phyloP scores from a whole-genome alignment of 2,888 invertebrate species.

The Petrolisthes manimaculis region DNA sequence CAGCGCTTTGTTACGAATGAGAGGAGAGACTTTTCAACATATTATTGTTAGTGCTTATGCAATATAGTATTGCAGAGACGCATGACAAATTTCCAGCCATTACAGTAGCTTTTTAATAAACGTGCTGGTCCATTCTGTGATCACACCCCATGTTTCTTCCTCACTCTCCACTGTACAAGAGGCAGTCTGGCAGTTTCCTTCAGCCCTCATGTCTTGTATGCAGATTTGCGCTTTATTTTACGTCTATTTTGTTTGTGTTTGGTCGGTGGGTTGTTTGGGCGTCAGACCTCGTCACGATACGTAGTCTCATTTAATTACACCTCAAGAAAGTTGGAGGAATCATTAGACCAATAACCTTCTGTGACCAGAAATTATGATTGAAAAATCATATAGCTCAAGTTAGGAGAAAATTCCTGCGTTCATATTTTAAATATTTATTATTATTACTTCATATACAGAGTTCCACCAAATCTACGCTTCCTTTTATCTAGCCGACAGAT shows the following conservation, averaged over 20 bases:
- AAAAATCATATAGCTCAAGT: too few species aligned
- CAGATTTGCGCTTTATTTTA: constrained; percentile 51
- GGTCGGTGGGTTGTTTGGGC: constrained; percentile 46
- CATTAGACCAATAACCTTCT: too few species aligned
- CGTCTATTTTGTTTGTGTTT: constrained; percentile 50
- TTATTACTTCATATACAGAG: too few species aligned
- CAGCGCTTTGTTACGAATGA: neutral
- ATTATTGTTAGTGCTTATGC: neutral
- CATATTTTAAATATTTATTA: too few species aligned
- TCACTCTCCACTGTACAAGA: constrained; percentile 58
- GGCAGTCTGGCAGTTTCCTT: constrained; percentile 36
- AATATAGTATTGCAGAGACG: constrained; percentile 30
- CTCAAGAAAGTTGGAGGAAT: too few species aligned
- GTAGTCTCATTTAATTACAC: too few species aligned
- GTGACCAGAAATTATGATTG: too few species aligned
- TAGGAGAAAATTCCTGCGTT: too few species aligned
- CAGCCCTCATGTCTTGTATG: constrained; percentile 3
- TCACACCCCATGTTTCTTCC: constrained; percentile 51
- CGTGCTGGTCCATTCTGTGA: constrained; percentile 55
- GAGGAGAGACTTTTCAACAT: neutral
- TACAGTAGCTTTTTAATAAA: constrained; percentile 50
- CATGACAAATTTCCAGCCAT: constrained; percentile 44
- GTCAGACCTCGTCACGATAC: neutral
- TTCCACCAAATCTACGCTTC: too few species aligned
- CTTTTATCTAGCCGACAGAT: too few species aligned